Conservation (phyloP, 2,113 vertebrate species). For the Electrona antarctica region DNA sequence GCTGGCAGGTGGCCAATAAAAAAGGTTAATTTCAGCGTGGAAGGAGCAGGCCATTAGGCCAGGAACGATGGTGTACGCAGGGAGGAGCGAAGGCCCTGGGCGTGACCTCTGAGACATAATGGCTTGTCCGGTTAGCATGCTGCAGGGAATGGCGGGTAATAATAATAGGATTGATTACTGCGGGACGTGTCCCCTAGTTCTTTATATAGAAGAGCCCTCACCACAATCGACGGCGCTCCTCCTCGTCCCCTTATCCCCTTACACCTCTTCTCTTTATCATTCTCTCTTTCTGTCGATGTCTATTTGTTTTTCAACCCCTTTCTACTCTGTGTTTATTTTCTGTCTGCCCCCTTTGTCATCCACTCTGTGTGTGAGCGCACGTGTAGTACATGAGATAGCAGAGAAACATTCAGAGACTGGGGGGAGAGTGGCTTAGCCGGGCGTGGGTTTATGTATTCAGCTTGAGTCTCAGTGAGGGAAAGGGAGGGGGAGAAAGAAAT, state of each 20-base stretch:
- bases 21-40: slow-evolving; percentile 75
- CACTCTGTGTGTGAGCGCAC: slow-evolving; percentile 33
- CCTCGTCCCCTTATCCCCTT: too few relatives aligned
- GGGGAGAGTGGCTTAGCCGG: slow-evolving; percentile 20
- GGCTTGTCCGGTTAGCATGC: slow-evolving; percentile 58
- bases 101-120: slow-evolving; percentile 67
- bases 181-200: slow-evolving; percentile 46
- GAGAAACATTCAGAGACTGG: slow-evolving; percentile 33
- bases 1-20: slow-evolving; percentile 74
- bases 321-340: slow-evolving; percentile 1
- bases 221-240: not conserved
- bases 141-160: slow-evolving; percentile 45
- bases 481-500: slow-evolving; percentile 47
- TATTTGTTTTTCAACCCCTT: not conserved
- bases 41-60: slow-evolving; percentile 68
- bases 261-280: not conserved
- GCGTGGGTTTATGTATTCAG: slow-evolving; percentile 68
- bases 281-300: slow-evolving; percentile 1
- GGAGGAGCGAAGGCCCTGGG: slow-evolving; percentile 22
- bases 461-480: slow-evolving; percentile 42
- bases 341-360: slow-evolving; percentile 56
- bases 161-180: slow-evolving; percentile 59
- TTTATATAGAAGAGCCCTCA: slow-evolving; percentile 18
- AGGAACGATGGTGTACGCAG: slow-evolving; percentile 27
- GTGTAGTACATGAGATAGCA: slow-evolving; percentile 45